phyloP scores from a whole-genome alignment of 2,797 vertebrate species.

The Cossypha niveicapilla region DNA sequence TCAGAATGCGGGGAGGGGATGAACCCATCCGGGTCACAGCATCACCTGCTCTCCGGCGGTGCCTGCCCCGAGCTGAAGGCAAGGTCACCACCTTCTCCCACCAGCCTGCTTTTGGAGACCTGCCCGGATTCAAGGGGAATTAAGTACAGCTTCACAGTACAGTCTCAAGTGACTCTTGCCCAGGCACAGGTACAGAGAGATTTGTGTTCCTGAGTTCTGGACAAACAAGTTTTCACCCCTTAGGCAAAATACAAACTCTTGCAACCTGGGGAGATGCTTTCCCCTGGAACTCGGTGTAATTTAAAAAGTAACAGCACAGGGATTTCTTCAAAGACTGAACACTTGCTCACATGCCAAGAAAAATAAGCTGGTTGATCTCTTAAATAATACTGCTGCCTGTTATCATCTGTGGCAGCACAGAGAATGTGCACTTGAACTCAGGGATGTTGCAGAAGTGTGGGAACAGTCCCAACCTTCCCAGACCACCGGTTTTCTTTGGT shows the following conservation, averaged over 20 bases:
- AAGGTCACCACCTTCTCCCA: background rate
- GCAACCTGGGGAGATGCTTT: background rate
- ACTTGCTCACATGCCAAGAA: background rate
- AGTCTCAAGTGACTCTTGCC: background rate
- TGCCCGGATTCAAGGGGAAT: background rate
- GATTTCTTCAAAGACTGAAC: constrained; percentile 34
- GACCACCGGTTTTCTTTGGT: background rate
- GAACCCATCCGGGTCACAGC: background rate
- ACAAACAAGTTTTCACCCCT: background rate
- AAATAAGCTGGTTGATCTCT: constrained; percentile 7
- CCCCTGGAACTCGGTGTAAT: background rate
- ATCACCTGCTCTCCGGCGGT: fast-evolving
- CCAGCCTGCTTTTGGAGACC: background rate
- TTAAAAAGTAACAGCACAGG: background rate
- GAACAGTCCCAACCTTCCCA: background rate
- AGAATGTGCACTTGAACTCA: background rate
- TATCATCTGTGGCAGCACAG: background rate
- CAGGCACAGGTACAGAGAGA: background rate
- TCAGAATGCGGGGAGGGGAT: fast-evolving
- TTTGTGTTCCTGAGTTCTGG: background rate
- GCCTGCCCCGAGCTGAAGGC: background rate
- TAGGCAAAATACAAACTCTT: background rate
- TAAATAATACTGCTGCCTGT: background rate
- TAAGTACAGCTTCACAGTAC: background rate
- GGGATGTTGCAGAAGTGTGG: background rate